phyloP scores from a whole-genome alignment of 2,888 invertebrate species.

The Caenorhabditis sulstoni region DNA sequence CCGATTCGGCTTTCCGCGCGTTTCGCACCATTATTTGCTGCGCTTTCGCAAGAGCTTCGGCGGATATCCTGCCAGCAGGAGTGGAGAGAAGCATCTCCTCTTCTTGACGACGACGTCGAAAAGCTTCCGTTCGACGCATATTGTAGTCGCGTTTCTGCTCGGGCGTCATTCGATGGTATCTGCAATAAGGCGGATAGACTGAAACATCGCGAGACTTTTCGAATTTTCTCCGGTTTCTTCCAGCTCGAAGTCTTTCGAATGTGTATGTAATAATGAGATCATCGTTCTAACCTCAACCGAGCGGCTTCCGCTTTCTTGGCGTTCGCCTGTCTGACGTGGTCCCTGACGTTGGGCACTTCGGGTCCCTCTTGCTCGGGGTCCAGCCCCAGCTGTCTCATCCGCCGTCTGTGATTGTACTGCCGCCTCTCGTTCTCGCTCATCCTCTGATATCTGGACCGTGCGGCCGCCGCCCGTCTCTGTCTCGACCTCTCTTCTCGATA shows the following conservation, averaged over 20 bases:
- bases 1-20: conserved; percentile 68
- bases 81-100: conserved; percentile 78
- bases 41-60: conserved; percentile 65
- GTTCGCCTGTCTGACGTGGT: conserved; percentile 74
- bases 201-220: no score
- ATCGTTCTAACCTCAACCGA: conserved; percentile 34
- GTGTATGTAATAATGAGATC: no score
- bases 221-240: no score
- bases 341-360: conserved; percentile 52
- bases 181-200: no score
- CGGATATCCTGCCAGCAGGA: conserved; percentile 71
- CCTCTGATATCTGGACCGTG: conserved; percentile 75
- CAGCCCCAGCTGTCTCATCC: conserved; percentile 62
- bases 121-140: conserved; percentile 77
- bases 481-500: conserved; percentile 28
- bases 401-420: conserved; percentile 64
- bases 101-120: conserved; percentile 70
- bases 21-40: conserved; percentile 70
- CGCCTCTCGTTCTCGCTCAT: conserved; percentile 69
- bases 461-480: conserved; percentile 74
- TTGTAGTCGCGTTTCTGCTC: conserved; percentile 78
- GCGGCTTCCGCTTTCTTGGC: conserved; percentile 73
- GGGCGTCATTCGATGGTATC: conserved; percentile 70
- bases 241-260: no score
- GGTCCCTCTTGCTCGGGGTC: conserved; percentile 35